Base-by-base conservation (phyloP, 35 echinoderm and acorn worm species). In the Holothuria glaberrima region DNA sequence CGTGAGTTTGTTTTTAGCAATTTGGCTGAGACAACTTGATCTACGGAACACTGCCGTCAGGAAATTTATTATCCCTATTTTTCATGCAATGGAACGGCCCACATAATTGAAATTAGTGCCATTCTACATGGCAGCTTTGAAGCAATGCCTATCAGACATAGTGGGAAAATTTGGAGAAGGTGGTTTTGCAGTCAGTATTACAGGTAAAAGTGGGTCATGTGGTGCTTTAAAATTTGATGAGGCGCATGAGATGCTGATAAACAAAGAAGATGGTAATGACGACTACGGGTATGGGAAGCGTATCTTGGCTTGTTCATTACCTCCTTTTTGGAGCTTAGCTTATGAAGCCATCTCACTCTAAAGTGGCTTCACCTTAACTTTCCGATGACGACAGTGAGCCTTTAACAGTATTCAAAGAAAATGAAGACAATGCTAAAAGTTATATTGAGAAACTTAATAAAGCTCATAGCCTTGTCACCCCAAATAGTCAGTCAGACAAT, bases 221-320 rank as follows among this genome's bases (percentile, higher is more conserved):
- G 85, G 45, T 32, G 85, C 59, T 5, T n/a, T n/a, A n/a, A n/a
- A n/a, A n/a, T 48, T 67, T 70, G 65, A 68, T 50, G 41, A 87
- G 24, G 85, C 85, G 20, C 35, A 87, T 69, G 85, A 87, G 41
- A 87, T 87, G 85, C 24, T 87, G 10, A 87, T 87, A 67, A 87
- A 87, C 30, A 71, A 87, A 46, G 41, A 87, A 87, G 33, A 75
- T 89, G 78, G 60, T 63, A 14, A 71, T 94, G 69, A 89, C 73
- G 14, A 83, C 86, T 9, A 83, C 75, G 13, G 61, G 86, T 60
- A 80, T 74, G 75, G 86, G 86, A 46, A 88, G 45, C 45, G n/a
- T 94, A 5, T 58, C 72, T 44, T 45, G 67, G 35, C 52, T 89
- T 27, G 52, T 89, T 17, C 92, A 94, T 35, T 93, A 89, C 33